Evolutionary conservation across 2,888 invertebrate genomes (phyloP), one percentile per base, ranked within the genome.

Genomic region (Hybos culiciformis): DNA sequence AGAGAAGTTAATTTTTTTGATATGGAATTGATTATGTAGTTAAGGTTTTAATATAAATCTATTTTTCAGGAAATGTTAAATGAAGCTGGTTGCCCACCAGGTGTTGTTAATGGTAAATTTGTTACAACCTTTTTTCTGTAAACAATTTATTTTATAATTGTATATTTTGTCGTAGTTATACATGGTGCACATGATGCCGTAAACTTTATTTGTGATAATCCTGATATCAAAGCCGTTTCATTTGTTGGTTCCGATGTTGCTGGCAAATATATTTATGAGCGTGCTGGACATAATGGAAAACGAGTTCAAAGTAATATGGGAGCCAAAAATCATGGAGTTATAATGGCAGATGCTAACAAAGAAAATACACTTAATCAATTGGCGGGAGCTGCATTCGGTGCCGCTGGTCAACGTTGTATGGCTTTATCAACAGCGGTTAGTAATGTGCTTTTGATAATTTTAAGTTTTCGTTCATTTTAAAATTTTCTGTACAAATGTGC

Each of bases 361-460:
- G 93, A 93, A 57, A 83, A 90, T 56, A 91, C 93, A 0, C 70
- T 98, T 24, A 96, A 96, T 61, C 92, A 94, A 61, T 70, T 88
- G 20, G 71, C 75, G 2, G 94, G 97, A 0, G 98, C 98, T 2
- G 96, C 94, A 0, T 98, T 98, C 67, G 98, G 98, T 0, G 98
- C 98, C 7, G 98, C 98, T 33, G 98, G 98, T 0, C 98, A 98
- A 67, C 75, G 98, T 33, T 99, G 98, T 64, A 99, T 99, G 98
- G 98, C 98, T 2, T 75, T 99, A 39, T 91, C 94, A 41, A 61
- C 66, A 9, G 66, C 65, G 1, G 55, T 67, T 2, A n/a, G n/a
- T n/a, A n/a, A n/a, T n/a, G n/a, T n/a, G n/a, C n/a, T n/a, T n/a
- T n/a, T n/a, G n/a, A n/a, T n/a, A n/a, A n/a, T n/a, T n/a, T n/a